Evolutionary conservation across 1,140 invertebrate species (phyloP).

Genomic region (Megathymus violae): DNA sequence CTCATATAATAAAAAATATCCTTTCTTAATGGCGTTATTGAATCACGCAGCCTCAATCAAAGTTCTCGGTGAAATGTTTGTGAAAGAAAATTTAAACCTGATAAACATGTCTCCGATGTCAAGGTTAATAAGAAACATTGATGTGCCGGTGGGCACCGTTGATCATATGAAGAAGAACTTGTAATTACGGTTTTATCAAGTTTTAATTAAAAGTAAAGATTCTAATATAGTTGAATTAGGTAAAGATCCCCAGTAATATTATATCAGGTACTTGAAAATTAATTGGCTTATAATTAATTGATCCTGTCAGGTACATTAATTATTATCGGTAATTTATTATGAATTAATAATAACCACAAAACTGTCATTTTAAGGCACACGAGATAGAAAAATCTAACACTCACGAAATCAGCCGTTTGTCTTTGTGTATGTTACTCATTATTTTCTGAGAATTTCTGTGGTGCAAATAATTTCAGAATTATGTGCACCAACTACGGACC

Average conservation of each 20-base stretch:
- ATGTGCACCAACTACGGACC: no score
- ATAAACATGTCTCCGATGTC: background rate
- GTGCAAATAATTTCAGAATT: no score
- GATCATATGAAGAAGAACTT: conserved; percentile 15
- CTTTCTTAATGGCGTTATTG: background rate
- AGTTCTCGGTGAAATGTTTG: background rate
- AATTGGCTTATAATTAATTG: conserved; percentile 7
- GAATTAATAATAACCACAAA: no score
- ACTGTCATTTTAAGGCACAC: no score
- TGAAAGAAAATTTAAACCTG: background rate
- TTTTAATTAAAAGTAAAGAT: conserved; percentile 22
- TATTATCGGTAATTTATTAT: no score
- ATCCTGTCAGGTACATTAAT: no score
- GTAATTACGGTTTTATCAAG: conserved; percentile 16
- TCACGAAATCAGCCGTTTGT: no score
- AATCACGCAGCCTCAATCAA: no score
- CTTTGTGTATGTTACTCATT: no score
- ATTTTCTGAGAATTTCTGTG: no score
- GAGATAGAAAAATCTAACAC: no score
- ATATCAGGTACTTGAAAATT: background rate
- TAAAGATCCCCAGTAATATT: conserved; percentile 1
- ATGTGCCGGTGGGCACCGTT: conserved; percentile 1
- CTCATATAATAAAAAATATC: background rate
- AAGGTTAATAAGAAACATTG: background rate
- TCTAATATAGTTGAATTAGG: conserved; percentile 22